Percentiles rank a stretch among this genome's conserved stretches.
Conservation (phyloP, 2,797 vertebrate species). For the Rhyacichthys aspro region DNA sequence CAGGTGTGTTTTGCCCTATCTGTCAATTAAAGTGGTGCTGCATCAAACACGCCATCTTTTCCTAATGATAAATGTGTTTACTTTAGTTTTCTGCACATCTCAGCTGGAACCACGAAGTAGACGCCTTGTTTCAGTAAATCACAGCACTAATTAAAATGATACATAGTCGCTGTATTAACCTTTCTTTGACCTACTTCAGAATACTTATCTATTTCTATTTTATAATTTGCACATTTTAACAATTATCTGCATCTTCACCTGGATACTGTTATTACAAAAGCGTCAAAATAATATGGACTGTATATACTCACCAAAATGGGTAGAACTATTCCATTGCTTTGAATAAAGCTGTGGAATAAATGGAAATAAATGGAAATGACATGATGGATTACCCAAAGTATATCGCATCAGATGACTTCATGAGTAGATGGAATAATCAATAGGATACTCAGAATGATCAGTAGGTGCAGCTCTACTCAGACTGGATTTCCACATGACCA, state of each 20-base stretch:
- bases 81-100: slow-evolving; percentile 12
- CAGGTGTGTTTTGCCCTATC: background rate
- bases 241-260: background rate
- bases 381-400: background rate
- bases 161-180: slow-evolving; percentile 24
- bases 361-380: too few relatives aligned
- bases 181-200: slow-evolving; percentile 15
- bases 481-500: slow-evolving; percentile 12
- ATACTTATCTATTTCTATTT: background rate
- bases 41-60: background rate
- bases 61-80: slow-evolving; percentile 16
- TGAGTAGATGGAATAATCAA: slow-evolving; percentile 2
- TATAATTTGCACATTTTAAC: slow-evolving; percentile 1
- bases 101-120: slow-evolving; percentile 24
- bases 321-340: too few relatives aligned
- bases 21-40: background rate
- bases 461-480: background rate
- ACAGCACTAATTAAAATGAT: slow-evolving; percentile 36
- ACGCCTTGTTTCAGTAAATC: slow-evolving; percentile 29
- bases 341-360: too few relatives aligned
- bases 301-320: too few relatives aligned
- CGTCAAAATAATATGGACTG: too few relatives aligned
- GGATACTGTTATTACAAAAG: too few relatives aligned
- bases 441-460: background rate
- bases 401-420: background rate